Conservation (phyloP, 1,140 invertebrate genomes). For the Achatina immaculata region DNA sequence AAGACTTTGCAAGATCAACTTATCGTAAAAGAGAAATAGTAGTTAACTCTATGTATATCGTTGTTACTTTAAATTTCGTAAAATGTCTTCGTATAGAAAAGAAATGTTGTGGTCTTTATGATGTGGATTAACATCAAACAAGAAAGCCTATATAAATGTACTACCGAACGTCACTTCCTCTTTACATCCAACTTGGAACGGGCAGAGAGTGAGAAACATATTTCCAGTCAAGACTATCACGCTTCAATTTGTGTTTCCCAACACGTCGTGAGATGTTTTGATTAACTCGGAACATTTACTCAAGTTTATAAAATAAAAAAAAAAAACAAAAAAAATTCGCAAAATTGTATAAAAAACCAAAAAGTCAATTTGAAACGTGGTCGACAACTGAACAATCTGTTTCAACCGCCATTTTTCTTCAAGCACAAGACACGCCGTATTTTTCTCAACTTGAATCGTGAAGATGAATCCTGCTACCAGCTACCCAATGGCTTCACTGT, state of each 20-base stretch:
- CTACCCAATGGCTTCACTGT: slow-evolving; percentile 85
- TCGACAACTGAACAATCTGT: slow-evolving; percentile 63
- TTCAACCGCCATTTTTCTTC: slow-evolving; percentile 90
- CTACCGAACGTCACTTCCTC: slow-evolving; percentile 37
- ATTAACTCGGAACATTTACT: slow-evolving; percentile 21
- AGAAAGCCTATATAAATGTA: not conserved
- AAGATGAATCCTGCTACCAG: slow-evolving; percentile 54
- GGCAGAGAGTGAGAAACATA: slow-evolving; percentile 25
- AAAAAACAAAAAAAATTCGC: slow-evolving; percentile 38
- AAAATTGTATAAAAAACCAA: slow-evolving; percentile 40
- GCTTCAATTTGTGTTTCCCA: slow-evolving; percentile 27
- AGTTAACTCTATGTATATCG: too few species aligned
- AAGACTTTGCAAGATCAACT: too few species aligned
- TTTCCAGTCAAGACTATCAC: slow-evolving; percentile 33
- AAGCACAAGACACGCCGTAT: not conserved
- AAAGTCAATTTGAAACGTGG: slow-evolving; percentile 38
- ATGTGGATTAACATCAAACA: not conserved
- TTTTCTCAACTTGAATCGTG: slow-evolving; percentile 74
- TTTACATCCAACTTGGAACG: slow-evolving; percentile 33
- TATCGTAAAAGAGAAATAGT: too few species aligned
- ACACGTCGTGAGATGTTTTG: slow-evolving; percentile 32
- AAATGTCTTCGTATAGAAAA: too few species aligned
- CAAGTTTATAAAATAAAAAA: slow-evolving; percentile 21
- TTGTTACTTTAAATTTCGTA: too few species aligned
- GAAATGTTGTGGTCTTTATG: not conserved